phyloP scores from a whole-genome alignment of 2,113 vertebrate species.

The Gracilinanus agilis region DNA sequence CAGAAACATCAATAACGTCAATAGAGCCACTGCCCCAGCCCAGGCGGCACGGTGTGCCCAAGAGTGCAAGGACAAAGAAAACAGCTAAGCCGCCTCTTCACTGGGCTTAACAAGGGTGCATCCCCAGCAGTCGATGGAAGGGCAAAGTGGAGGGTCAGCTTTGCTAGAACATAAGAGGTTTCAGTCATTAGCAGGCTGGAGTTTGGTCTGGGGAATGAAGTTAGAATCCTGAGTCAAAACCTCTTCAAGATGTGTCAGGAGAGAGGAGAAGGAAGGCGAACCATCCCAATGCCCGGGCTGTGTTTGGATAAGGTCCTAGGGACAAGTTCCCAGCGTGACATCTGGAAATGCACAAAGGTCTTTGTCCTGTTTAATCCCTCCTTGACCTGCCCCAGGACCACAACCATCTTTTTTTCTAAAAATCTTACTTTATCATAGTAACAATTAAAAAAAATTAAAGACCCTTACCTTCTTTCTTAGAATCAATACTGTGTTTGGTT shows the following conservation, averaged over 20 bases:
- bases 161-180: slow-evolving; percentile 31
- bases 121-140: neutral
- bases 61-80: slow-evolving; percentile 47
- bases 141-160: neutral
- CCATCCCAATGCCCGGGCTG: neutral
- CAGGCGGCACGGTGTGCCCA: slow-evolving; percentile 43
- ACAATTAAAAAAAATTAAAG: too few species aligned
- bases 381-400: neutral
- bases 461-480: too few species aligned
- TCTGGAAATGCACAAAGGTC: neutral
- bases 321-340: fast-evolving
- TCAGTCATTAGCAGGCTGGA: neutral
- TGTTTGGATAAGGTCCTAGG: neutral
- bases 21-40: slow-evolving; percentile 65
- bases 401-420: neutral
- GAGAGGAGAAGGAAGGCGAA: neutral
- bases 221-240: neutral
- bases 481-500: too few species aligned
- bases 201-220: neutral
- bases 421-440: too few species aligned
- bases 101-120: neutral
- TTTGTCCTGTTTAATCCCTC: neutral
- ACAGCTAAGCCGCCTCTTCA: slow-evolving; percentile 5
- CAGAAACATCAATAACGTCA: slow-evolving; percentile 72
- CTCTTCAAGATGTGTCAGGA: neutral